Evolutionary conservation across 2,113 vertebrate genomes (phyloP).

Genomic region (Pristiophorus japonicus): DNA sequence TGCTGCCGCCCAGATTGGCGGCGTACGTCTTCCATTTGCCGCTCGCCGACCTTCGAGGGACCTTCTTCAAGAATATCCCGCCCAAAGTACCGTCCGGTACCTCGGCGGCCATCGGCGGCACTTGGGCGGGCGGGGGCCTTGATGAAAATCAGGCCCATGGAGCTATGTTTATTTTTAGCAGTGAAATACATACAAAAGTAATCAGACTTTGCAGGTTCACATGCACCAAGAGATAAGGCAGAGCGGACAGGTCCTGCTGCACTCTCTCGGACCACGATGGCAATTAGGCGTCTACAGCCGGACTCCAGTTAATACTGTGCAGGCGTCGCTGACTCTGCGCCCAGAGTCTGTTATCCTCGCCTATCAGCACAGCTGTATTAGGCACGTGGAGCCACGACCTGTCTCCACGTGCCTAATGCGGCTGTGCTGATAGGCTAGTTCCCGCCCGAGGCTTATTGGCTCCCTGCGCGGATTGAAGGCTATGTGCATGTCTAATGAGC

Average conservation of each 20-base stretch:
- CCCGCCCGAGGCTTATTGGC: neutral
- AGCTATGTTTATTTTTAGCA: neutral
- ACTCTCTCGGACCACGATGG: neutral
- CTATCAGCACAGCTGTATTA: too few species aligned
- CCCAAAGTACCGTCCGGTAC: too few species aligned
- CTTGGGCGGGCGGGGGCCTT: too few species aligned
- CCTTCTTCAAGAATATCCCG: too few species aligned
- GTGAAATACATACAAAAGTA: neutral
- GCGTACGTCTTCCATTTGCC: too few species aligned
- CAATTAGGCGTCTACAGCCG: neutral
- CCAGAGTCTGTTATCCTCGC: neutral
- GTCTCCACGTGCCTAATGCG: neutral
- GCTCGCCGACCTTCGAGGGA: too few species aligned
- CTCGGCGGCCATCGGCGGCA: too few species aligned
- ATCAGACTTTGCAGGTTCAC: neutral
- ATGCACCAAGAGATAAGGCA: neutral
- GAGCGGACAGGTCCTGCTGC: neutral
- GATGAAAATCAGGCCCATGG: too few species aligned
- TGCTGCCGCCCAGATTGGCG: too few species aligned
- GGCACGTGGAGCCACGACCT: too few species aligned
- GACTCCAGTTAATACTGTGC: neutral
- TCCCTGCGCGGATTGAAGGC: neutral
- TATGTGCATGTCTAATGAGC: neutral
- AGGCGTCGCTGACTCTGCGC: neutral
- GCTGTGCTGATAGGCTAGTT: neutral